These are phyloP conservation scores for Cryptus viduatorius DNA, from an alignment of 2,888 invertebrate species.

Conservation along the genomic window DNA sequence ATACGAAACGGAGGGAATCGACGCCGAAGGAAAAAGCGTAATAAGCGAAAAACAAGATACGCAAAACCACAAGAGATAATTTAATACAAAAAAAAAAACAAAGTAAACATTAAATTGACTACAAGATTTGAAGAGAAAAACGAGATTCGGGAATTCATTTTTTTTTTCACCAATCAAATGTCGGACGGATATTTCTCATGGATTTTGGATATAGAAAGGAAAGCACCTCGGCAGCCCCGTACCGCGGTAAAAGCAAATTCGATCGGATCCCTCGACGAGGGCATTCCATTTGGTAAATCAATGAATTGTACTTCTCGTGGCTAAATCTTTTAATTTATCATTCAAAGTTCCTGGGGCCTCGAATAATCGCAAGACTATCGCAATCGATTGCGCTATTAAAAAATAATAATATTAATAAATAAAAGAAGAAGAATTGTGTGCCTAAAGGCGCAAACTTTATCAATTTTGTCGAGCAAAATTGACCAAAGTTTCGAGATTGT, in stretches of 20 bases:
- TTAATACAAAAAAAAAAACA: not conserved
- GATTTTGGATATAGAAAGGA: constrained; percentile 51
- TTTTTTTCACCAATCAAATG: not conserved
- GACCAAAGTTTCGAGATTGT: constrained; percentile 37
- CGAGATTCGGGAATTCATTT: not conserved
- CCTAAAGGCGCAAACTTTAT: constrained; percentile 23
- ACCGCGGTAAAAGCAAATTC: constrained; percentile 33
- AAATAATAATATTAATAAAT: not conserved
- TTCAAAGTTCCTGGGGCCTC: constrained; percentile 43
- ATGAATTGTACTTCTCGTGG: constrained; percentile 21
- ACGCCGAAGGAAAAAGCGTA: not conserved
- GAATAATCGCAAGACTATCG: constrained; percentile 22
- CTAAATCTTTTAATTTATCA: constrained; percentile 15
- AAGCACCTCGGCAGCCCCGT: constrained; percentile 37
- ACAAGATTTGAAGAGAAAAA: not conserved
- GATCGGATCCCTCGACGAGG: constrained; percentile 10
- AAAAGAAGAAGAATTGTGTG: not conserved
- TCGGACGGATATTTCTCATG: constrained; percentile 31
- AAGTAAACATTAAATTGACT: not conserved
- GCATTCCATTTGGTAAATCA: constrained; percentile 34
- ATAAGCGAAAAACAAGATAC: no score
- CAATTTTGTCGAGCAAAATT: constrained; percentile 53
- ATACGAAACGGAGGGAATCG: not conserved
- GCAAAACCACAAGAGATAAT: no score
- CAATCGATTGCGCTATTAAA: not conserved